These are phyloP conservation scores for Phocoena sinus DNA, from an alignment of 2,113 vertebrate genomes.

Conservation along the genomic window DNA sequence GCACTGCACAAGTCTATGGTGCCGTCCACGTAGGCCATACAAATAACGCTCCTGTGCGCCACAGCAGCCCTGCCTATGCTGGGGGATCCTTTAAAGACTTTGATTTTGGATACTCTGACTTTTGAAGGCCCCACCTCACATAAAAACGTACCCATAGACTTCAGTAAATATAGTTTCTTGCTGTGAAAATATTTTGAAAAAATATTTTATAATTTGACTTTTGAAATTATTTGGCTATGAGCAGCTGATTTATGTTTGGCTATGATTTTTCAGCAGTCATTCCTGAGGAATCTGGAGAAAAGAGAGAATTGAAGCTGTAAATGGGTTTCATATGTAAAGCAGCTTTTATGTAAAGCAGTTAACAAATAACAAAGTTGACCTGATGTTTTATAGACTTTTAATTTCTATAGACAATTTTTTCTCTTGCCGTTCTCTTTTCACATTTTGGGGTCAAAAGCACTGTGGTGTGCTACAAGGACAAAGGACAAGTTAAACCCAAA, in stretches of 20 bases:
- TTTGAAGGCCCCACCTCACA: not conserved
- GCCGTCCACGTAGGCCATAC: fast-evolving
- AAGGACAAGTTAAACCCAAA: too few species aligned
- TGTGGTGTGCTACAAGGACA: too few species aligned
- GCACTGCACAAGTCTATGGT: not conserved
- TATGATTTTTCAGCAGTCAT: not conserved
- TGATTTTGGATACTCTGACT: not conserved
- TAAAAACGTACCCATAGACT: not conserved
- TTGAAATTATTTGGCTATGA: constrained; percentile 40
- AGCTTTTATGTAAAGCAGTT: not conserved
- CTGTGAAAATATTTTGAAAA: constrained; percentile 34
- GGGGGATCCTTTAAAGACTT: not conserved
- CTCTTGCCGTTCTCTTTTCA: not conserved
- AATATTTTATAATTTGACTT: constrained; percentile 39
- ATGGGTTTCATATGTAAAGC: constrained; percentile 22
- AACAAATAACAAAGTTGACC: not conserved
- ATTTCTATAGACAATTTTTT: not conserved
- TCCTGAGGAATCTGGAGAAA: constrained; percentile 31
- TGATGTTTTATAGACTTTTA: not conserved
- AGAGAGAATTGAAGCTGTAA: constrained; percentile 5
- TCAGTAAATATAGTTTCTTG: not conserved
- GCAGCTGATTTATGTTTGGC: not conserved
- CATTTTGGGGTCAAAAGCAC: not conserved
- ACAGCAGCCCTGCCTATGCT: not conserved
- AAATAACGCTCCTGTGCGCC: fast-evolving